Conservation (phyloP, 2,113 vertebrate species). For the Engystomops pustulosus region DNA sequence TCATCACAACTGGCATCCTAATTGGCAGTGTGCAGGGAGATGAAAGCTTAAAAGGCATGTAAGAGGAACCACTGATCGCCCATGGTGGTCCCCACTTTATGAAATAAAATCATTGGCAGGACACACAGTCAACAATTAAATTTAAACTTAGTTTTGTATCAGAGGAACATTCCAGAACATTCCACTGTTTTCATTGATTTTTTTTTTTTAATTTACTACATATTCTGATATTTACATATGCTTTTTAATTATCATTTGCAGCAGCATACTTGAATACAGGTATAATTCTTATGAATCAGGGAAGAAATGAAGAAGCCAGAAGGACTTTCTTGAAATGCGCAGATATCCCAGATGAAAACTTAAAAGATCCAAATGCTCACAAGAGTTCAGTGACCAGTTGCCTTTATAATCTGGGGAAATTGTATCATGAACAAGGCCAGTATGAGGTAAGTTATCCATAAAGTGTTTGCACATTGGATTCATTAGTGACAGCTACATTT, state of each 20-base stretch:
- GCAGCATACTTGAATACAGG: constrained; percentile 99
- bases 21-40: constrained; percentile 56
- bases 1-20: constrained; percentile 50
- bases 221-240: neutral
- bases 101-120: neutral
- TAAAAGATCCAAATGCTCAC: constrained; percentile 97
- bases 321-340: constrained; percentile 94
- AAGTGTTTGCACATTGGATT: neutral
- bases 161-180: neutral
- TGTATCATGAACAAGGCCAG: constrained; percentile 94
- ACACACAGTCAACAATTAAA: neutral
- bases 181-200: neutral
- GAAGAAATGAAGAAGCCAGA: constrained; percentile 89
- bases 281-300: constrained; percentile 97
- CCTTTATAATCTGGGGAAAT: constrained; percentile 96
- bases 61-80: constrained; percentile 26
- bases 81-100: constrained; percentile 46
- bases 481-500: too few species aligned
- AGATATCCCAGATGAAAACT: constrained; percentile 96
- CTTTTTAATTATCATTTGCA: constrained; percentile 62
- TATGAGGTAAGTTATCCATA: constrained; percentile 83
- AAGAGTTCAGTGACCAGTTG: constrained; percentile 98
- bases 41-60: constrained; percentile 50
- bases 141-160: neutral
- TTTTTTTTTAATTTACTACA: neutral